These are phyloP conservation scores for Habrosyne pyritoides DNA, from an alignment of 2,888 invertebrate species.

Conservation along the genomic window DNA sequence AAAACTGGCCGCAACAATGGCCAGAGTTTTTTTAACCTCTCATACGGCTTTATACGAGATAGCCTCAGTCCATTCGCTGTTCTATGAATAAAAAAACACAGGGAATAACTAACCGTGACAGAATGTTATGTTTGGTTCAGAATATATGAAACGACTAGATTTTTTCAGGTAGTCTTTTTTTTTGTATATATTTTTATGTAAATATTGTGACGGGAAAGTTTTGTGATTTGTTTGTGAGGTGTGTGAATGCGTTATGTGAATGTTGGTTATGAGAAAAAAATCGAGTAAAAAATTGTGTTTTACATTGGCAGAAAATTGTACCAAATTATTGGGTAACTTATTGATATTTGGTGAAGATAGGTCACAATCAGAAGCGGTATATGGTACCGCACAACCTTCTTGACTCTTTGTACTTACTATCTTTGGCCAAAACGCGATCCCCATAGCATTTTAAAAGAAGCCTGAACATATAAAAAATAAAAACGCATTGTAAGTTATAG, in stretches of 20 bases:
- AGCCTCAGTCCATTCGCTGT: conserved; percentile 4
- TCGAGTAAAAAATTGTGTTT: too few species aligned
- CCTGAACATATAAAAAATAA: too few species aligned
- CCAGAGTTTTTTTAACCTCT: conserved; percentile 26
- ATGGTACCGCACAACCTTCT: too few species aligned
- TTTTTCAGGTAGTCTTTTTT: neutral
- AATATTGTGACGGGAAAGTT: neutral
- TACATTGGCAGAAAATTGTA: too few species aligned
- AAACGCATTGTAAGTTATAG: neutral
- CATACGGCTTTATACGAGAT: conserved; percentile 11
- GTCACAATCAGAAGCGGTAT: too few species aligned
- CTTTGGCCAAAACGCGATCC: too few species aligned
- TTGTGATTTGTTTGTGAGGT: neutral
- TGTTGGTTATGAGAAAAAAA: neutral
- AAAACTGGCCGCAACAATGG: conserved; percentile 33
- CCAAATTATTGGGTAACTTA: too few species aligned
- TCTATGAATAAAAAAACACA: conserved; percentile 18
- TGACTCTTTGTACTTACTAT: too few species aligned
- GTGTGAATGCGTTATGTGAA: neutral
- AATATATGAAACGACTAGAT: neutral
- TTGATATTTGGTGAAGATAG: too few species aligned
- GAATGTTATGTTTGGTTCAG: conserved; percentile 3
- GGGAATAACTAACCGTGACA: conserved; percentile 26
- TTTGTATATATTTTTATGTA: neutral
- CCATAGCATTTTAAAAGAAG: too few species aligned